Evolutionary conservation across 2,888 invertebrate genomes (phyloP).

Genomic region (Rhagonycha lutea): DNA sequence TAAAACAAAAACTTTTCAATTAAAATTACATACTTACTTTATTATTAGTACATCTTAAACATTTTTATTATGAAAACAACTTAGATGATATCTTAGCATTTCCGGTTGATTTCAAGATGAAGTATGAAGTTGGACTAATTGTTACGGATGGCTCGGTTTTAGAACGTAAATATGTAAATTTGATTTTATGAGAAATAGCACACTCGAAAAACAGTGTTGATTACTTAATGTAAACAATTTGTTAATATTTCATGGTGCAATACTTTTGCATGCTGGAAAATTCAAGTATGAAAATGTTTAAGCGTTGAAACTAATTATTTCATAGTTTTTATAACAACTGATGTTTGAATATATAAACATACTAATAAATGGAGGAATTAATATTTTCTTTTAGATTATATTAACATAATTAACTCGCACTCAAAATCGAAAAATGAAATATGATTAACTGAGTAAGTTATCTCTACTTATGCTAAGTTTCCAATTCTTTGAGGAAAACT

Average conservation of each 20-base stretch:
- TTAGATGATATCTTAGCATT: constrained; percentile 23
- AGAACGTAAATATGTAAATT: constrained; percentile 44
- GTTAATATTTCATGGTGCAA: constrained; percentile 41
- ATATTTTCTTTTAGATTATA: too few relatives aligned
- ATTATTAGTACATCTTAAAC: background rate
- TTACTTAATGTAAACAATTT: constrained; percentile 34
- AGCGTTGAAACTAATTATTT: background rate
- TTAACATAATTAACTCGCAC: too few relatives aligned
- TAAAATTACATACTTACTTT: background rate
- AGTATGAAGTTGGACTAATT: constrained; percentile 36
- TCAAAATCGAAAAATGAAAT: too few relatives aligned
- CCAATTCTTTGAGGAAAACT: too few relatives aligned
- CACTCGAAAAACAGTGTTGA: constrained; percentile 38
- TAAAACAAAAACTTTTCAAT: background rate
- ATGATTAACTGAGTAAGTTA: too few relatives aligned
- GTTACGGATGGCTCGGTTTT: constrained; percentile 44
- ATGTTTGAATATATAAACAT: background rate
- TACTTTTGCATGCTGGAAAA: constrained; percentile 12
- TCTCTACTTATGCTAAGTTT: too few relatives aligned
- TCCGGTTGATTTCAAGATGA: constrained; percentile 30
- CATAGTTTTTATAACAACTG: background rate
- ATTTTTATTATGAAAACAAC: background rate
- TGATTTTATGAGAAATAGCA: constrained; percentile 34
- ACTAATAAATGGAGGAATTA: too few relatives aligned
- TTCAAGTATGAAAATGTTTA: background rate